Conservation (phyloP, 2,888 invertebrate species). For the Lycophotia porphyrea region DNA sequence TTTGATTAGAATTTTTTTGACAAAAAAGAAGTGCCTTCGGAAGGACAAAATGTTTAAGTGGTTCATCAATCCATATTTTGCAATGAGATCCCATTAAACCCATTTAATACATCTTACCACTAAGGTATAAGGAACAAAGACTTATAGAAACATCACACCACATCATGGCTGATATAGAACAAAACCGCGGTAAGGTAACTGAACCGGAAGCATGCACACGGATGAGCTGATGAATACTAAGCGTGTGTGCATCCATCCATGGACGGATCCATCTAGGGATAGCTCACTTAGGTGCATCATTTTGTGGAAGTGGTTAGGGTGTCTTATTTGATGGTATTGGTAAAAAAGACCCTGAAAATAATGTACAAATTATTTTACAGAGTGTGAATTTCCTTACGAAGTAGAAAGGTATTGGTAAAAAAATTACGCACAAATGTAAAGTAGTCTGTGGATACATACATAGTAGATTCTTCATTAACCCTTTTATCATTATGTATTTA, state of each 20-base stretch:
- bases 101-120: background rate
- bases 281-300: slow-evolving; percentile 48
- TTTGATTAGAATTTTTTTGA: background rate
- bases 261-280: slow-evolving; percentile 66
- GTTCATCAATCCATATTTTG: background rate
- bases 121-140: slow-evolving; percentile 17
- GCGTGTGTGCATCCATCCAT: slow-evolving; percentile 68
- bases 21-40: background rate
- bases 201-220: slow-evolving; percentile 78
- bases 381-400: background rate
- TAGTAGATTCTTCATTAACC: background rate
- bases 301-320: slow-evolving; percentile 16
- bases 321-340: slow-evolving; percentile 19
- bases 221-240: slow-evolving; percentile 85
- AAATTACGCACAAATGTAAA: background rate
- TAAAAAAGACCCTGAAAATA: background rate
- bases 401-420: background rate
- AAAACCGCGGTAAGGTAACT: slow-evolving; percentile 60
- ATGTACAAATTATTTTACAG: background rate
- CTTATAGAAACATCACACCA: background rate
- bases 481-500: background rate
- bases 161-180: slow-evolving; percentile 35
- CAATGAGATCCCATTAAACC: background rate
- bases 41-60: background rate
- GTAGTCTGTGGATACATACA: background rate